A percentile compares a stretch with the other conserved stretches of the same genome.
Conservation (phyloP, 2,797 vertebrate genomes). For the Spea hammondii region DNA sequence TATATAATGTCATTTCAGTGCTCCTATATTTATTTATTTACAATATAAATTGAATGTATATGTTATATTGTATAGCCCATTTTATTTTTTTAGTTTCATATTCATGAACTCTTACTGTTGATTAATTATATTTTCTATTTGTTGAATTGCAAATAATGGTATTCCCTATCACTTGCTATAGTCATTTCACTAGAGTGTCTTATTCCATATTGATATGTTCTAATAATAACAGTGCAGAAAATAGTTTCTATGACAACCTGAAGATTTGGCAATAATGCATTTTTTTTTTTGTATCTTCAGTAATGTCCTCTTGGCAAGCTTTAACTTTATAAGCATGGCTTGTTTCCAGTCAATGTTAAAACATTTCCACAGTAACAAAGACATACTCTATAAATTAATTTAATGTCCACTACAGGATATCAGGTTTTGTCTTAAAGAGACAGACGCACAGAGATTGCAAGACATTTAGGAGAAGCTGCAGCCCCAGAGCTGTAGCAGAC, state of each 20-base stretch:
- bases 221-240: conserved; percentile 43
- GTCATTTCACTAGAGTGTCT: conserved; percentile 29
- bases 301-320: conserved; percentile 18
- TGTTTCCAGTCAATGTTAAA: conserved; percentile 36
- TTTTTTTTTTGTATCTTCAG: conserved; percentile 13
- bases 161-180: neutral
- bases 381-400: conserved; percentile 18
- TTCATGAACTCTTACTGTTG: neutral
- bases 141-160: neutral
- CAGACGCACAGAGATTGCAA: neutral
- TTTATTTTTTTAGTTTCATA: no score
- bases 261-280: conserved; percentile 23
- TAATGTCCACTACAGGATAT: conserved; percentile 28
- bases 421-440: conserved; percentile 22
- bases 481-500: neutral
- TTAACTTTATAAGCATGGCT: conserved; percentile 23
- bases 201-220: conserved; percentile 40
- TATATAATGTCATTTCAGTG: no score
- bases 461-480: neutral
- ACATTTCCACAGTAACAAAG: conserved; percentile 20
- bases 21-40: no score
- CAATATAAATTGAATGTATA: no score
- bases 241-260: conserved; percentile 28
- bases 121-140: neutral
- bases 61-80: no score